A percentile compares a stretch with the other conserved stretches of the same genome.
phyloP scores from a whole-genome alignment of 1,140 invertebrate genomes.

The Bombus ignitus region DNA sequence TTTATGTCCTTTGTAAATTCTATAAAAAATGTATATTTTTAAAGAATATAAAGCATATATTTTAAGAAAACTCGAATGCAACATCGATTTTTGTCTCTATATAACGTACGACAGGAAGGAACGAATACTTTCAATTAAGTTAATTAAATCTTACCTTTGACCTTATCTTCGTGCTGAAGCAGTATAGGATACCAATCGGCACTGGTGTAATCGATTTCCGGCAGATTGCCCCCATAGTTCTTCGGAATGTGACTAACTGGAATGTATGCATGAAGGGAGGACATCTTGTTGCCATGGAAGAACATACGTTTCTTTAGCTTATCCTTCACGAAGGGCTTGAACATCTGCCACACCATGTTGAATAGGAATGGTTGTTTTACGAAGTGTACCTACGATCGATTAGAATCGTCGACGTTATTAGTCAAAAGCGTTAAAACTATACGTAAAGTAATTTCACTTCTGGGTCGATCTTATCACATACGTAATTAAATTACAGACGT shows the following conservation, averaged over 20 bases:
- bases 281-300: conserved; percentile 91
- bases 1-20: no score
- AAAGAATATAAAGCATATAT: no score
- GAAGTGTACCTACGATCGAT: conserved; percentile 86
- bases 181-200: conserved; percentile 89
- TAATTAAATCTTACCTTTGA: conserved; percentile 78
- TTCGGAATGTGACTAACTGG: conserved; percentile 86
- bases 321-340: conserved; percentile 93
- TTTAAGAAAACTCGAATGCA: background rate
- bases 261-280: conserved; percentile 87
- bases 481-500: no score
- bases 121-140: background rate
- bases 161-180: conserved; percentile 84
- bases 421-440: background rate
- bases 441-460: no score
- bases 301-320: conserved; percentile 91
- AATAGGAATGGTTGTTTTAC: conserved; percentile 95
- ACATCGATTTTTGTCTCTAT: background rate
- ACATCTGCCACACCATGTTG: conserved; percentile 93
- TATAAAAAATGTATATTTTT: no score
- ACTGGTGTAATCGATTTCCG: conserved; percentile 89
- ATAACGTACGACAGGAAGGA: background rate
- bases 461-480: no score
- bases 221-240: conserved; percentile 89
- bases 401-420: background rate